These are phyloP conservation scores for Prionailurus bengalensis DNA, from an alignment of 2,113 vertebrate species.

Conservation along the genomic window DNA sequence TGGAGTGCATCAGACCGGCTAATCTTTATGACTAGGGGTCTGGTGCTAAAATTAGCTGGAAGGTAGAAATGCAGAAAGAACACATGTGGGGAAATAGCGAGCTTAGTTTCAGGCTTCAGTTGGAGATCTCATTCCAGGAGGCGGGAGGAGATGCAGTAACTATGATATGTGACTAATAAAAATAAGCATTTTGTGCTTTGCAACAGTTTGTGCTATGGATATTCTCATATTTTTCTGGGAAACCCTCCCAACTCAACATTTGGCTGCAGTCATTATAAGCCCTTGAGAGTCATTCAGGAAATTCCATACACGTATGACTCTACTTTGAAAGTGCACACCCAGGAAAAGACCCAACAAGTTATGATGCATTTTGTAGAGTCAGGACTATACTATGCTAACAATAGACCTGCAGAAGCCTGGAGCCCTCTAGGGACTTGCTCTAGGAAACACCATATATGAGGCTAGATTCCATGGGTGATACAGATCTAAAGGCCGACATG, in stretches of 20 bases:
- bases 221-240: constrained; percentile 76
- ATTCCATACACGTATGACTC: constrained; percentile 60
- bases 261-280: constrained; percentile 64
- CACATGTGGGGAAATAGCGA: not conserved
- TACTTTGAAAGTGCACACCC: constrained; percentile 71
- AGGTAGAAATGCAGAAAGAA: not conserved
- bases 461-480: not conserved
- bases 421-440: constrained; percentile 38
- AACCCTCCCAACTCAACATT: constrained; percentile 74
- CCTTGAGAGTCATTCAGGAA: constrained; percentile 74
- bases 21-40: not conserved
- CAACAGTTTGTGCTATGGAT: constrained; percentile 40
- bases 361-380: not conserved
- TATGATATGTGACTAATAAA: constrained; percentile 37
- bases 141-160: not conserved
- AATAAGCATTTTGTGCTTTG: constrained; percentile 45
- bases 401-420: not conserved
- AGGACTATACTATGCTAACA: not conserved
- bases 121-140: not conserved
- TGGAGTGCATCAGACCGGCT: not conserved
- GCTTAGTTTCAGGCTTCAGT: not conserved
- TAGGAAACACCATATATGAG: constrained; percentile 10
- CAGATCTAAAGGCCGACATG: not conserved
- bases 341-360: constrained; percentile 68
- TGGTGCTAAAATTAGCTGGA: not conserved